Conservation (phyloP, 37 sponge, comb jelly and placozoan genomes). For the Ephydatia muelleri region DNA sequence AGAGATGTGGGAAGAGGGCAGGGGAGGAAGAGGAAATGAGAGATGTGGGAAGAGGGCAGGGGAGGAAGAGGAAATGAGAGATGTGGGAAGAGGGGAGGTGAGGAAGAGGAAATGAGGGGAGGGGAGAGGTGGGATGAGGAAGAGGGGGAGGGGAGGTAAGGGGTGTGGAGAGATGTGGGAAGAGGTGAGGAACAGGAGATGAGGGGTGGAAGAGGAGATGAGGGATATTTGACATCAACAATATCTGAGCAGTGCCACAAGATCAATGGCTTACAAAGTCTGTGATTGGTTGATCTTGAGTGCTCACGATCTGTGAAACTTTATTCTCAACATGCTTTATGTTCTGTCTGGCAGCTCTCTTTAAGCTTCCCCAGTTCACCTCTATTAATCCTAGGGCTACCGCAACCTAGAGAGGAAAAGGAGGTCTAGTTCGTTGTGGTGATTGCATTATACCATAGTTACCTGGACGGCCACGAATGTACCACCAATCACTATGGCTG, state of each 20-base stretch:
- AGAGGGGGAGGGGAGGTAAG: background rate
- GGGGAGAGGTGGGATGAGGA: too few relatives aligned
- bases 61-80: too few relatives aligned
- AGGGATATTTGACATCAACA: too few relatives aligned
- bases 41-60: too few relatives aligned
- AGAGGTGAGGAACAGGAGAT: too few relatives aligned
- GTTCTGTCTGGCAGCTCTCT: conserved; percentile 16
- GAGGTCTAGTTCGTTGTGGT: background rate
- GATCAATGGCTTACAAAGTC: background rate
- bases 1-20: too few relatives aligned
- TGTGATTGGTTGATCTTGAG: background rate
- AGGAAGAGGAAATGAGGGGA: too few relatives aligned
- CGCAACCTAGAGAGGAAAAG: conserved; percentile 31
- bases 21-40: too few relatives aligned
- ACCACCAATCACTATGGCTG: conserved; percentile 64
- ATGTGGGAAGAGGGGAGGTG: background rate
- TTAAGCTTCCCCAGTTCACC: conserved; percentile 52
- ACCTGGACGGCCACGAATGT: conserved; percentile 62
- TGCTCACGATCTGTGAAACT: background rate
- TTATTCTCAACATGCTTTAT: background rate
- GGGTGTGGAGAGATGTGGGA: background rate
- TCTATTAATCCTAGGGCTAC: conserved; percentile 44
- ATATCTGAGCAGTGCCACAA: background rate
- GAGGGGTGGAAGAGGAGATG: too few relatives aligned
- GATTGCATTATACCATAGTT: background rate